Conservation (phyloP, 2,888 invertebrate species). For the Callimorpha dominula region DNA sequence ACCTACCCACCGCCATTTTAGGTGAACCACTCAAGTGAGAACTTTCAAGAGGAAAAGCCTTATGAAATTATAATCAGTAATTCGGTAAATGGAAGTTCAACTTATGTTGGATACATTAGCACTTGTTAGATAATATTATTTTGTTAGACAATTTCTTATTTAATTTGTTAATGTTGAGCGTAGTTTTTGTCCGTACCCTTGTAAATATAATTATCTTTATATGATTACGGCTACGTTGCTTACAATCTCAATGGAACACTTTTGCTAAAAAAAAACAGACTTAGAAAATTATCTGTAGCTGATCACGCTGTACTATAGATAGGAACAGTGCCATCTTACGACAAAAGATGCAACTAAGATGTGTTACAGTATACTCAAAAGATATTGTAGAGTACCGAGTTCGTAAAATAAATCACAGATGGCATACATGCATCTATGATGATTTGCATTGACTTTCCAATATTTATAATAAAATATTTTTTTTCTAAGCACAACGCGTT, state of each 20-base stretch:
- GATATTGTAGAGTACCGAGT: background rate
- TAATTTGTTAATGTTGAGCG: slow-evolving; percentile 34
- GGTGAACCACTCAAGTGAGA: slow-evolving; percentile 18
- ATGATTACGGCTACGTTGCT: background rate
- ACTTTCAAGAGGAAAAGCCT: slow-evolving; percentile 31
- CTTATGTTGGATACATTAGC: slow-evolving; percentile 34
- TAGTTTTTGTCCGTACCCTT: background rate
- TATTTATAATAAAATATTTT: no score
- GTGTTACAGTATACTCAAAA: background rate
- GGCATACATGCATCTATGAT: background rate
- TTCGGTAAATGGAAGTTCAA: slow-evolving; percentile 37
- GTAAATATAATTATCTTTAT: slow-evolving; percentile 18
- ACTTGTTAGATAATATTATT: slow-evolving; percentile 43
- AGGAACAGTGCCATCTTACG: slow-evolving; percentile 17
- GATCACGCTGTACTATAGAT: background rate
- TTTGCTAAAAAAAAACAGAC: background rate
- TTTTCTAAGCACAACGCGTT: no score
- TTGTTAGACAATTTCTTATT: slow-evolving; percentile 40
- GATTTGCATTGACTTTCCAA: background rate
- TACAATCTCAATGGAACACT: background rate
- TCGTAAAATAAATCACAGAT: background rate
- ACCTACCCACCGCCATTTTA: slow-evolving; percentile 23
- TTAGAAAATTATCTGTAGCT: no score
- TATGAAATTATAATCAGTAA: slow-evolving; percentile 35
- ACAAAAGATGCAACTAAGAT: background rate